A percentile compares a stretch with the other conserved stretches of the same genome.
Evolutionary conservation across 2,113 vertebrate genomes (phyloP).

Genomic region (Antechinus stuartii): DNA sequence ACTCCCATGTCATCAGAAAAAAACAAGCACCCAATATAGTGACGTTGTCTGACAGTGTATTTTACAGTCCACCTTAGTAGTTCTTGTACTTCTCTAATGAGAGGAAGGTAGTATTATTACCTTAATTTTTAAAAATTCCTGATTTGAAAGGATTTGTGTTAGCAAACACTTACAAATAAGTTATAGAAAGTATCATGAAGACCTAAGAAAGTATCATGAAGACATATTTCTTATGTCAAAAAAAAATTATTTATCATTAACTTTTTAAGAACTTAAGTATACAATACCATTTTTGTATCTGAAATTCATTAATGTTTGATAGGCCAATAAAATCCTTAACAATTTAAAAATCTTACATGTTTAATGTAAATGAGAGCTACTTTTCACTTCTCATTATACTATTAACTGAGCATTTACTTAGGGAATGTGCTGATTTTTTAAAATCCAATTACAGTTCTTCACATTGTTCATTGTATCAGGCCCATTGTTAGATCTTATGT

Average conservation of each 20-base stretch:
- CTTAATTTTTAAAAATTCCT: not conserved
- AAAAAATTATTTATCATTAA: slow-evolving; percentile 22
- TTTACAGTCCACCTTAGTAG: not conserved
- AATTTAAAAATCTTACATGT: slow-evolving; percentile 25
- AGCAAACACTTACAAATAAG: slow-evolving; percentile 53
- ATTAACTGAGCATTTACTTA: slow-evolving; percentile 39
- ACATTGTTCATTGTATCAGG: not conserved
- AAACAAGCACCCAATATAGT: not conserved
- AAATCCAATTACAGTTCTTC: slow-evolving; percentile 10
- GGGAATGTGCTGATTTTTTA: slow-evolving; percentile 22
- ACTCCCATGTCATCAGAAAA: not conserved
- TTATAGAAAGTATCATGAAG: slow-evolving; percentile 12
- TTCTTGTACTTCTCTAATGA: not conserved
- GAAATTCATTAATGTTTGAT: slow-evolving; percentile 30
- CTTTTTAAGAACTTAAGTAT: slow-evolving; percentile 45
- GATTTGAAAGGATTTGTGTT: slow-evolving; percentile 50
- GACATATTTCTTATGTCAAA: slow-evolving; percentile 1
- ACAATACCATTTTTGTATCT: slow-evolving; percentile 10
- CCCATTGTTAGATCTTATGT: slow-evolving; percentile 36
- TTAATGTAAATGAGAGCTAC: slow-evolving; percentile 19
- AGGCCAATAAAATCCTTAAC: not conserved
- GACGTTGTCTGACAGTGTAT: not conserved
- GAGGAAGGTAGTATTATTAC: not conserved
- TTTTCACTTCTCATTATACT: slow-evolving; percentile 20
- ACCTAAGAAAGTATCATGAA: slow-evolving; percentile 13